Evolutionary conservation across 2,888 invertebrate species (phyloP).

Genomic region (Abscondita cerata): DNA sequence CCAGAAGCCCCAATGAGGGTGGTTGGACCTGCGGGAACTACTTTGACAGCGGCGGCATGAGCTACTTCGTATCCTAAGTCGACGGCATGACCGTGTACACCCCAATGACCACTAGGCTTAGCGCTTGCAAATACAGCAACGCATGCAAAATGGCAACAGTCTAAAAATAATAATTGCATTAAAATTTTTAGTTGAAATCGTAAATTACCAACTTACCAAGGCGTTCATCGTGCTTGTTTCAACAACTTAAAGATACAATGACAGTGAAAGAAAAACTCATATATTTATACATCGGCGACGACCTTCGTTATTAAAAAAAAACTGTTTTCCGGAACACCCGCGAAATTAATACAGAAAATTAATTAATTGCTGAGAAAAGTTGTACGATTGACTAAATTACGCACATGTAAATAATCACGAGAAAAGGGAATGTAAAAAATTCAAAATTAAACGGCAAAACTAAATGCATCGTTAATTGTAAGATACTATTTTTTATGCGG

Average conservation of each 20-base stretch:
- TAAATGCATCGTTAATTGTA: no score
- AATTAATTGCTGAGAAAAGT: no score
- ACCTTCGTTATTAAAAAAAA: slow-evolving; percentile 33
- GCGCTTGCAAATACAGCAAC: slow-evolving; percentile 39
- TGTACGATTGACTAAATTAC: no score
- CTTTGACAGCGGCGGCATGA: slow-evolving; percentile 3
- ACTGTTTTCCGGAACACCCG: slow-evolving; percentile 5
- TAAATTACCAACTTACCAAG: slow-evolving; percentile 36
- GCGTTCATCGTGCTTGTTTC: slow-evolving; percentile 35
- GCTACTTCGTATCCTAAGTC: no score
- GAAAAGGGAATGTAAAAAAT: no score
- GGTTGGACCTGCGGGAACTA: slow-evolving; percentile 13
- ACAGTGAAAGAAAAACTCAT: slow-evolving; percentile 20
- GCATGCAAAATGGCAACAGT: slow-evolving; percentile 39
- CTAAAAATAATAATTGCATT: no score
- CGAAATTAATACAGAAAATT: no score
- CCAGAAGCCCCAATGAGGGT: slow-evolving; percentile 25
- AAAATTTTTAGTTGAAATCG: background rate
- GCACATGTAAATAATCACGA: no score
- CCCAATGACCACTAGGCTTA: slow-evolving; percentile 32
- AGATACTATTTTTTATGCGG: no score
- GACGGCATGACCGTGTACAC: slow-evolving; percentile 10
- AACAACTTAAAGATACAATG: slow-evolving; percentile 25
- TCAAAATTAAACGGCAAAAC: no score
- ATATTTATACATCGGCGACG: slow-evolving; percentile 37